Conservation (phyloP, 2,888 invertebrate genomes). For the Macrosiphum euphorbiae region DNA sequence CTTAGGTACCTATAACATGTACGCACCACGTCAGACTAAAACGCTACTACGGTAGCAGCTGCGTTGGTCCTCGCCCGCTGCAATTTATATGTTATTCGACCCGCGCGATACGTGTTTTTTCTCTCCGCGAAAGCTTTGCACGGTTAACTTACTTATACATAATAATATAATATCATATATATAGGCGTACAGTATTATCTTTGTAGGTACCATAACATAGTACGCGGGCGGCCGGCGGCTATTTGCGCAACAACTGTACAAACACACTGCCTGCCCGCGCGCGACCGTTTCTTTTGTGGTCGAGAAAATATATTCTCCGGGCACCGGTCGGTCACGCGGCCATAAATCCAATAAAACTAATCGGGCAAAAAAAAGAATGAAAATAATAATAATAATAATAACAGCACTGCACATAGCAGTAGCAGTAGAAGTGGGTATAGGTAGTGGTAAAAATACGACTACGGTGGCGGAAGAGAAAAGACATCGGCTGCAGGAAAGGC, state of each 20-base stretch:
- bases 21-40: neutral
- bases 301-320: conserved; percentile 38
- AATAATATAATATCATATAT: neutral
- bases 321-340: conserved; percentile 43
- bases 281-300: conserved; percentile 53
- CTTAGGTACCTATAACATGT: neutral
- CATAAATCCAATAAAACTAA: conserved; percentile 56
- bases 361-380: conserved; percentile 32
- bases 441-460: neutral
- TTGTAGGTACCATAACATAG: conserved; percentile 6
- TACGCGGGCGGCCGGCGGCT: conserved; percentile 32
- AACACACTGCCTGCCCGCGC: conserved; percentile 28
- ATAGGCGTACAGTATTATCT: neutral
- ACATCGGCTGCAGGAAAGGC: neutral
- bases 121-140: conserved; percentile 59
- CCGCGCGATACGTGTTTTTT: conserved; percentile 27
- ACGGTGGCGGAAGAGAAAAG: neutral
- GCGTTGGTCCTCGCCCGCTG: neutral
- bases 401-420: neutral
- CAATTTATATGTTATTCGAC: neutral
- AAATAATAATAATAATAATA: conserved; percentile 10
- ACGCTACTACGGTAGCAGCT: neutral
- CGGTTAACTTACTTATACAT: conserved; percentile 58
- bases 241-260: conserved; percentile 59
- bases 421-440: no score